Evolutionary conservation across 2,888 invertebrate species (phyloP), one percentile per base, ranked within the genome.

Genomic region (Pseudanteris insignis): DNA sequence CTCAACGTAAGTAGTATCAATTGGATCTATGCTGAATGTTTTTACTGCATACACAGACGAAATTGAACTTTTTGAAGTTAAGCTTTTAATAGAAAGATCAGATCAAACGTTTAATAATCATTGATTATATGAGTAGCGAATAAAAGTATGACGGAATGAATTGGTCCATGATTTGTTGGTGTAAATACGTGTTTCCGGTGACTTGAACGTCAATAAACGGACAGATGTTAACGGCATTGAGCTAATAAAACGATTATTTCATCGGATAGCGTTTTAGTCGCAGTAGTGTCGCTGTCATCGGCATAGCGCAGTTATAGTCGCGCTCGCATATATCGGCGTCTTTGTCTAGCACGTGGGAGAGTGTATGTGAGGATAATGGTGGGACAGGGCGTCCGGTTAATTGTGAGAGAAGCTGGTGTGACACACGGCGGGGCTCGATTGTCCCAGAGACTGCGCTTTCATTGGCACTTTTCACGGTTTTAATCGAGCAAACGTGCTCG

Each of bases 301-400:
- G 46, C 41, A 33, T 38, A 55, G 50, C 64, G 67, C 71, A 67
- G 76, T 75, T 70, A 76, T 71, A 75, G 66, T 75, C 72, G 65
- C 33, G 64, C 67, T 5, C 68, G 73, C 68, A 67, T 64, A 29
- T 13, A 28, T 33, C 26, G 33, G 41, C 28, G 24, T 53, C 69
- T 65, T 51, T 69, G 69, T 72, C 70, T 71, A 70, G 10, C 8
- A 3, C 43, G 53, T 53, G 71, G n/a, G n/a, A n/a, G n/a, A n/a
- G n/a, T n/a, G n/a, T 73, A 77, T 77, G 76, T 74, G 73, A 74
- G 70, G 70, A 70, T 72, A 75, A 78, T 77, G 71, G 72, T 67
- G 69, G 67, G 68, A 65, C 41, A 60, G 47, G 15, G 37, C 12
- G 58, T 47, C 47, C 55, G 55, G 51, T 60, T 63, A 63, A 63